A percentile compares a stretch with the other conserved stretches of the same genome.
Evolutionary conservation across 2,113 vertebrate genomes (phyloP).

Genomic region (Hipposideros armiger): DNA sequence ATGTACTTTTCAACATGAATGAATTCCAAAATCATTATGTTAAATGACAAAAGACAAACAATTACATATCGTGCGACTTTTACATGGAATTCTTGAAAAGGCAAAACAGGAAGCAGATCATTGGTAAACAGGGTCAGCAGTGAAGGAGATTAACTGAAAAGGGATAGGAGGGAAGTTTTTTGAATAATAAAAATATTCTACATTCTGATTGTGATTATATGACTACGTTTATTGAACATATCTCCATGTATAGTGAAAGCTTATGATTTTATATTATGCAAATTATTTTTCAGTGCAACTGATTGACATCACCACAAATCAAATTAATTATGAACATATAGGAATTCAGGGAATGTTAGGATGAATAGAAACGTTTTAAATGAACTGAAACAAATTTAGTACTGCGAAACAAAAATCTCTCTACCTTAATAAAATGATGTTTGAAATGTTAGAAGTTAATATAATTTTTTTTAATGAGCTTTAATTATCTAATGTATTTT

Average conservation of each 20-base stretch:
- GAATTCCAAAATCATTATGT: conserved; percentile 34
- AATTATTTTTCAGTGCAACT: not conserved
- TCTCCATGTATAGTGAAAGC: not conserved
- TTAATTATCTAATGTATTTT: conserved; percentile 46
- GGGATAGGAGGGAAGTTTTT: not conserved
- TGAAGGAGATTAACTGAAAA: not conserved
- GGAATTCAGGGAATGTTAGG: conserved; percentile 19
- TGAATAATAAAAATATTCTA: not conserved
- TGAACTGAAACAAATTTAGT: conserved; percentile 23
- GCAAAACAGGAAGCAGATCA: not conserved
- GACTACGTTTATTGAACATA: not conserved
- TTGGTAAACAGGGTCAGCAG: not conserved
- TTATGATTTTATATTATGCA: not conserved
- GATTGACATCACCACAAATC: not conserved
- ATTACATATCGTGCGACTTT: not conserved
- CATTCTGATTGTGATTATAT: not conserved
- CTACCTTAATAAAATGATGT: conserved; percentile 4
- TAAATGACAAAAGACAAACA: not conserved
- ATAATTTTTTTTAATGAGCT: conserved; percentile 22
- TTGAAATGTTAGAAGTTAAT: conserved; percentile 48
- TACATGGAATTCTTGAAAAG: conserved; percentile 23
- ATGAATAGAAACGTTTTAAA: conserved; percentile 31
- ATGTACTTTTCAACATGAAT: conserved; percentile 20
- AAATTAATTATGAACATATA: not conserved
- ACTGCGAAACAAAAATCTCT: conserved; percentile 24